Base-by-base conservation (phyloP, 2,888 invertebrate species). In the Pandemis cinnamomeana region DNA sequence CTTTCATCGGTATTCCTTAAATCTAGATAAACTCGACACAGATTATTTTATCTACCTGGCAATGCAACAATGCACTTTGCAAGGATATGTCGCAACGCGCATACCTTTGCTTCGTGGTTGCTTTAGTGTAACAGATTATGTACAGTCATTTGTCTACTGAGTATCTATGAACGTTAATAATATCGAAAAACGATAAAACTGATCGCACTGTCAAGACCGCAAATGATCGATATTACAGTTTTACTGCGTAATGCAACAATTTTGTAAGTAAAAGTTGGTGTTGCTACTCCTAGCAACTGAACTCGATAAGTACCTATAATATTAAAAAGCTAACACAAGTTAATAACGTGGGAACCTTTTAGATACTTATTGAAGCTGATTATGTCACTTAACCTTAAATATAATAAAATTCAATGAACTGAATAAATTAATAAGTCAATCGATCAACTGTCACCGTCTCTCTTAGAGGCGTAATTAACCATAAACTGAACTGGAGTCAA, bases 41-140 rank as follows among this genome's bases (percentile, higher is more conserved):
- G 67, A 74, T 71, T 74, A 71, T 62, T 71, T 73, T 74, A 71
- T 71, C 74, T 66, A 36, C 69, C 69, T 67, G 51, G 69, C 67
- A 71, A 67, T 70, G 67, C 71, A 71, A 74, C 71, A 71, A 53
- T 74, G 74, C 71, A 71, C 70, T 71, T 70, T 64, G 61, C 74
- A 67, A 74, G 74, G 53, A 41, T 36, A 74, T 74, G 70, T 74
- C 53, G 71, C 71, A 74, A 74, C 63, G 41, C 15, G 63, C 60
- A 64, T 60, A 66, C 58, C 63, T 61, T n/a, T 13, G 36, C 53
- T 70, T 74, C 36, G 20, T 48, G 55, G 66, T 67, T 60, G 61
- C 36, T 7, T n/a, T 71, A 48, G n/a, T 67, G 42, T 67, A 27
- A 36, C 11, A 67, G 20, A 60, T 51, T 15, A 60, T 55, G 15